Evolutionary conservation across 2,888 invertebrate species (phyloP), one percentile per base, ranked within the genome.

Genomic region (Meiosimyza platycephala): DNA sequence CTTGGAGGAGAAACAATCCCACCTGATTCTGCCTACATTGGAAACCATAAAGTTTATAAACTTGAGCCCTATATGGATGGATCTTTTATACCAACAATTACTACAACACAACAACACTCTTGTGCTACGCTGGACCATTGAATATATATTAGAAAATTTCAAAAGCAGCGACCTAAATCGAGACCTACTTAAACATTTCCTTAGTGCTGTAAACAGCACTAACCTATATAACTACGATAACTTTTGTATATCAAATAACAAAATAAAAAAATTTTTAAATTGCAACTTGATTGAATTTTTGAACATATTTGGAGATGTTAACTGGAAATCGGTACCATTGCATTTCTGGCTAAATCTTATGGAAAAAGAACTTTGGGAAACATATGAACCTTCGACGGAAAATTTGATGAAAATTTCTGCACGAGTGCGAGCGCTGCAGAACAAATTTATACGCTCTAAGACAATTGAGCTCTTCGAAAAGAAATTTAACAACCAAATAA

Each of bases 1-100:
- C 66, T 74, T 86, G 3, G 85, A 86, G 67, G 85, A 85, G 72
- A 84, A 85, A 52, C 87, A 86, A 73, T 85, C 87, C 1, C 86
- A 86, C 73, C 72, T 86, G 6, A 82, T 86, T 48, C 71, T 86
- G n/a, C 86, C 86, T 13, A 82, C 85, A 0, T 66, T 86, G 12
- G 73, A 68, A 50, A 76, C 76, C 47, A 72, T 83, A 1, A 54
- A 78, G 48, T 67, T 33, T 22, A 63, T 79, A 57, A 68, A 13
- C 48, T 66, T 6, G 7, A 15, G 16, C 33, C 33, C 48, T 28
- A 18, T 72, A 5, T 84, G 82, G 82, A 67, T 82, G 7, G 76
- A 82, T 11, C 80, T 85, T 68, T 63, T 85, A 1, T 80, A 82
- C 22, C 67, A 63, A 0, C 78, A 80, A 69, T 77, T 86, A 22